Evolutionary conservation across 2,888 invertebrate species (phyloP).

Genomic region (Leptinotarsa juncta): DNA sequence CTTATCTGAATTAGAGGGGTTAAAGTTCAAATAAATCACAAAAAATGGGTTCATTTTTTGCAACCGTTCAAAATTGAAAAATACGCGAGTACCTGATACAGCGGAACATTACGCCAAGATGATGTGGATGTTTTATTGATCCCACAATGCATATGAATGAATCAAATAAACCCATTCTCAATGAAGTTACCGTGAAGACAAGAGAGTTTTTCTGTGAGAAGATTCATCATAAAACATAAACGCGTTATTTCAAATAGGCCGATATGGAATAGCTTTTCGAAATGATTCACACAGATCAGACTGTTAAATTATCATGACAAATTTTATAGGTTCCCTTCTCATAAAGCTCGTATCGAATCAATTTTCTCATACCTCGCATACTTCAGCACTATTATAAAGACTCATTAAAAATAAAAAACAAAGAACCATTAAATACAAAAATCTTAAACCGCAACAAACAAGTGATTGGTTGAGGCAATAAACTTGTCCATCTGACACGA

Average conservation of each 20-base stretch:
- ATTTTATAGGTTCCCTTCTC: conserved; percentile 41
- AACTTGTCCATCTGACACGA: conserved; percentile 49
- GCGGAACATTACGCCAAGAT: no score
- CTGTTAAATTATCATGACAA: conserved; percentile 29
- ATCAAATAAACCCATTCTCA: background rate
- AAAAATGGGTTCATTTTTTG: no score
- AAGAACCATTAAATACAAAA: conserved; percentile 46
- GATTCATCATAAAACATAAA: conserved; percentile 9
- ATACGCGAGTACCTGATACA: no score
- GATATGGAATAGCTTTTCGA: conserved; percentile 14
- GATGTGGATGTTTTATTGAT: background rate
- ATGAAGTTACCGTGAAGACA: conserved; percentile 1
- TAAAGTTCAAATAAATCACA: no score
- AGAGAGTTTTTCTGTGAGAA: background rate
- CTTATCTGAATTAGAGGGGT: no score
- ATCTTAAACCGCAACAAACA: conserved; percentile 44
- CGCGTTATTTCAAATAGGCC: conserved; percentile 5
- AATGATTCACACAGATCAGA: conserved; percentile 20
- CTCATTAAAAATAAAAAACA: conserved; percentile 43
- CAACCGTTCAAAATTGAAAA: no score
- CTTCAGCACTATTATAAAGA: conserved; percentile 40
- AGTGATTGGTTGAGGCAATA: conserved; percentile 48
- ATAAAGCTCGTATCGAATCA: conserved; percentile 41
- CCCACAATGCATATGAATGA: background rate
- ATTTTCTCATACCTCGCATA: conserved; percentile 44